Evolutionary conservation across 2,888 invertebrate genomes (phyloP).

Genomic region (Polydrusus pterygomalis): DNA sequence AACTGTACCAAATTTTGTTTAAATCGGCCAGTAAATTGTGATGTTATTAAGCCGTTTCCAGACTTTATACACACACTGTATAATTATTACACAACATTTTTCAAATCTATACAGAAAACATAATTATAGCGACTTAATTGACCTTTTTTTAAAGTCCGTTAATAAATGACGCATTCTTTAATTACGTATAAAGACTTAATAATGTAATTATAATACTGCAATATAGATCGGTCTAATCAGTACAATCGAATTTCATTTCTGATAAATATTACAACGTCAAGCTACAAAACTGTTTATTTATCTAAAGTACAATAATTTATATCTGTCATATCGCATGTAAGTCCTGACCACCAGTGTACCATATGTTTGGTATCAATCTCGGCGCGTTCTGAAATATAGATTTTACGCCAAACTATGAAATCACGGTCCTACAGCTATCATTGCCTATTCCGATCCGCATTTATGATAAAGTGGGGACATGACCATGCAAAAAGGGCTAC

Average conservation of each 20-base stretch:
- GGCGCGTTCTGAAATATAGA: slow-evolving; percentile 58
- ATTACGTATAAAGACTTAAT: too few species aligned
- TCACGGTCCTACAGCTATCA: slow-evolving; percentile 46
- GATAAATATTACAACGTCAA: slow-evolving; percentile 38
- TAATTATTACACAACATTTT: too few species aligned
- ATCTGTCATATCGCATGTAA: slow-evolving; percentile 47
- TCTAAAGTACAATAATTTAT: slow-evolving; percentile 47
- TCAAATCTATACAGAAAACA: too few species aligned
- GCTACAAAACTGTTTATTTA: slow-evolving; percentile 47
- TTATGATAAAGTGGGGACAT: slow-evolving; percentile 45
- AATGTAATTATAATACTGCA: too few species aligned
- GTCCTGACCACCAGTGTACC: slow-evolving; percentile 44
- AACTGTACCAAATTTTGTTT: too few species aligned
- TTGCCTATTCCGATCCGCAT: slow-evolving; percentile 37
- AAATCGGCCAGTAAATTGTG: too few species aligned
- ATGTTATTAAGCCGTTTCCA: too few species aligned
- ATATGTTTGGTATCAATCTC: slow-evolving; percentile 54
- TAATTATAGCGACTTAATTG: too few species aligned
- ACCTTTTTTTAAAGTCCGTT: too few species aligned
- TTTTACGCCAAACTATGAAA: slow-evolving; percentile 58
- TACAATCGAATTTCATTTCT: slow-evolving; percentile 35
- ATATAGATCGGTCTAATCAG: neutral
- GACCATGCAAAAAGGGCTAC: slow-evolving; percentile 46
- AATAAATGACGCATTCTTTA: too few species aligned
- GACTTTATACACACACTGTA: too few species aligned